Evolutionary conservation across 2,888 invertebrate genomes (phyloP).

Genomic region (Molorchus minor): DNA sequence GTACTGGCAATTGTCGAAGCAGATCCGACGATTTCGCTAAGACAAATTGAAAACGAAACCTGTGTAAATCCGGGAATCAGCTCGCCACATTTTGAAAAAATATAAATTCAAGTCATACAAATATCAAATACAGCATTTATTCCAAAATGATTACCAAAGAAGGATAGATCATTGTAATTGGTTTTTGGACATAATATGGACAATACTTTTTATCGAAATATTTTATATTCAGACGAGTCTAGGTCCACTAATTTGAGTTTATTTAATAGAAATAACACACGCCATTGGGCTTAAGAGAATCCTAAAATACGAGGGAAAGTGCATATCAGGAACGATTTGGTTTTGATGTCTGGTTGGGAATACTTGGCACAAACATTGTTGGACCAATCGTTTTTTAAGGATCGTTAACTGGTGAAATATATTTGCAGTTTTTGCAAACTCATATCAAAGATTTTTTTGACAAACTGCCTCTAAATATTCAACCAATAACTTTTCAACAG

Average conservation of each 20-base stretch:
- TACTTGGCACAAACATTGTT: background rate
- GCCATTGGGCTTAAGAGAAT: slow-evolving; percentile 1
- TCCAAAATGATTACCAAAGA: slow-evolving; percentile 12
- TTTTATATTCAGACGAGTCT: background rate
- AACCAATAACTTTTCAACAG: background rate
- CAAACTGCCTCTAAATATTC: background rate
- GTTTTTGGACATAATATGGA: slow-evolving; percentile 9
- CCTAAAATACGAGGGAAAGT: background rate
- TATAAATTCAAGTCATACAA: slow-evolving; percentile 7
- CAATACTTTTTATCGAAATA: background rate
- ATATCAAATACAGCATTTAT: slow-evolving; percentile 7
- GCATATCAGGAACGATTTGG: background rate
- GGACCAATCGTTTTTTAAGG: background rate
- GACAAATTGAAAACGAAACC: background rate
- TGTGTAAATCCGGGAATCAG: background rate
- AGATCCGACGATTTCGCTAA: background rate
- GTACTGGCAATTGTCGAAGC: background rate
- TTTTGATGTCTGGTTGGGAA: too few species aligned
- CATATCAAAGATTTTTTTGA: background rate
- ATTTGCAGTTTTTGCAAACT: background rate
- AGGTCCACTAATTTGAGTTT: background rate
- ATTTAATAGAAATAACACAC: background rate
- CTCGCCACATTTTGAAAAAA: background rate
- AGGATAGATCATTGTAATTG: slow-evolving; percentile 10
- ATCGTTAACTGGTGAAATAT: background rate